Percentiles rank a stretch among this genome's conserved stretches.
Evolutionary conservation across 2,888 invertebrate genomes (phyloP).

Genomic region (Aspidiotus destructor): DNA sequence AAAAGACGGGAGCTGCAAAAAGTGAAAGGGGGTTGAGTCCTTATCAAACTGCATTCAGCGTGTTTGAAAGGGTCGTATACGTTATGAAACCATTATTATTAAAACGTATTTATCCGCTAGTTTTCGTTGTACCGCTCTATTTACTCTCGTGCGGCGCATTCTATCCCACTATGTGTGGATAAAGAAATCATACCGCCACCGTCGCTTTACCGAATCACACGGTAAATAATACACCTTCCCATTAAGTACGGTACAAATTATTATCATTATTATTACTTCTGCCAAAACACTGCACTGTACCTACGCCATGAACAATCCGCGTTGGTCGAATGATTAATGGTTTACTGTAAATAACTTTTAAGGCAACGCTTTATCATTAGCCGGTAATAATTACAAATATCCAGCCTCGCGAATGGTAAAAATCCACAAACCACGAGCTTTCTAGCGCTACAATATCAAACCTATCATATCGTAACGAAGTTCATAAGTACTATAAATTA

Average conservation of each 20-base stretch:
- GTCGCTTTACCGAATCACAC: conserved; percentile 8
- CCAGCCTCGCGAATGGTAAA: no score
- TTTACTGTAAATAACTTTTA: background rate
- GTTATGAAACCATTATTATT: conserved; percentile 29
- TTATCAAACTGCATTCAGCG: conserved; percentile 30
- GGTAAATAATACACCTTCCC: conserved; percentile 30
- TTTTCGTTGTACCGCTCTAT: background rate
- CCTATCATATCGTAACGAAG: no score
- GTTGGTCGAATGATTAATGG: conserved; percentile 2
- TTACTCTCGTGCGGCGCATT: background rate
- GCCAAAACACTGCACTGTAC: conserved; percentile 9
- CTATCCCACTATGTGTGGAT: background rate
- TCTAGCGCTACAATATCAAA: no score
- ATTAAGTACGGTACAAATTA: background rate
- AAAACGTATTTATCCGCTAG: conserved; percentile 21
- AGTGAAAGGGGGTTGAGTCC: conserved; percentile 6
- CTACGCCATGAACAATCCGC: background rate
- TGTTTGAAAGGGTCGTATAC: conserved; percentile 1
- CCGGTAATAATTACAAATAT: no score
- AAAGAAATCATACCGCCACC: background rate
- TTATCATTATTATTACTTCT: conserved; percentile 19
- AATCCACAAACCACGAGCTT: no score
- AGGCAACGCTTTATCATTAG: background rate
- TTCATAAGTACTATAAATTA: no score
- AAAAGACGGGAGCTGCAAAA: background rate